A percentile compares a stretch with the other conserved stretches of the same genome.
Evolutionary conservation across 53 echinoderm and acorn worm genomes (phyloP).

Genomic region (Paracentrotus lividus): DNA sequence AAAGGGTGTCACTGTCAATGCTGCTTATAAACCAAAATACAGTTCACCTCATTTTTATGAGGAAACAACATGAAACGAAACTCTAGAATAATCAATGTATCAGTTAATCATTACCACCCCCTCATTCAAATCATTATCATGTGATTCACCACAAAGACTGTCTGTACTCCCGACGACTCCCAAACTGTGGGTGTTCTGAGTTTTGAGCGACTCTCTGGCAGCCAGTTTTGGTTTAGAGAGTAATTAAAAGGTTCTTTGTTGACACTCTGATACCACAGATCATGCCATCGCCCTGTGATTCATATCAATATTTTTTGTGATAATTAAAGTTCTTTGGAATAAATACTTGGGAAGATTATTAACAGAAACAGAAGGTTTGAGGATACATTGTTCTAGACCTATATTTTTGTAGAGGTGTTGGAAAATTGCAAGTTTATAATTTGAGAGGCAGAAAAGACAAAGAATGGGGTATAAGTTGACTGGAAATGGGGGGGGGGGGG

Average conservation of each 20-base stretch:
- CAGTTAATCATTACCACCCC: slow-evolving; percentile 12
- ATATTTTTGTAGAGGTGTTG: background rate
- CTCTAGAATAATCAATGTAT: background rate
- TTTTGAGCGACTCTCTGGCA: slow-evolving; percentile 8
- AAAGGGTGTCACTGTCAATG: background rate
- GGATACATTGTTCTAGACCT: background rate
- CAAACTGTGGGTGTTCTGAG: slow-evolving; percentile 18
- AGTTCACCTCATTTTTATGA: slow-evolving; percentile 3
- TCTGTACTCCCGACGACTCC: background rate
- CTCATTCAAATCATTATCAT: slow-evolving; percentile 1
- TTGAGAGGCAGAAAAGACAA: too few relatives aligned
- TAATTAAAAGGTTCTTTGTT: slow-evolving; percentile 51
- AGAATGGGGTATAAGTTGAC: too few relatives aligned
- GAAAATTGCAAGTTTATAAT: too few relatives aligned
- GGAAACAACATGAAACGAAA: slow-evolving; percentile 16
- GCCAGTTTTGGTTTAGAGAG: background rate
- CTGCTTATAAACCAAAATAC: background rate
- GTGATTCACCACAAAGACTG: slow-evolving; percentile 34
- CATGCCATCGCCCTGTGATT: background rate
- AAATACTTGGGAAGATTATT: background rate
- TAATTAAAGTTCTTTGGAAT: background rate
- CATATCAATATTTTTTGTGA: background rate
- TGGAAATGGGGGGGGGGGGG: too few relatives aligned
- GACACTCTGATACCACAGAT: slow-evolving; percentile 14
- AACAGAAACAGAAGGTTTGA: background rate